phyloP scores from a whole-genome alignment of 1,140 invertebrate species.

The Euwallacea similis region DNA sequence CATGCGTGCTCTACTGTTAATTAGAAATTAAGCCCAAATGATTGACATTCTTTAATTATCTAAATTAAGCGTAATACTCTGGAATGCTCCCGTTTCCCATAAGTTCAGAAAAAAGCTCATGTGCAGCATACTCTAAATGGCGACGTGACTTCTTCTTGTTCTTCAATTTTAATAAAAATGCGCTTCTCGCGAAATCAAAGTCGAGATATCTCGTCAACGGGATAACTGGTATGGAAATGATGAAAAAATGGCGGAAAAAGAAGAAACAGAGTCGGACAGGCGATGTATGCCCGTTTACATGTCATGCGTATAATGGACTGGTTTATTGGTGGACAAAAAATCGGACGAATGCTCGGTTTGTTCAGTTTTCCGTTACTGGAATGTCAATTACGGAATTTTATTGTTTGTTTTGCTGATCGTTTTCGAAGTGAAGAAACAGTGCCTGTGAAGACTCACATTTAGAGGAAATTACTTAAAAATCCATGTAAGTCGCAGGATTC shows the following conservation, averaged over 20 bases:
- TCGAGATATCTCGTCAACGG: constrained; percentile 22
- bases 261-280: constrained; percentile 13
- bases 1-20: constrained; percentile 7
- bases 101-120: constrained; percentile 11
- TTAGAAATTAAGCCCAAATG: constrained; percentile 1
- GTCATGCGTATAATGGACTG: constrained; percentile 29
- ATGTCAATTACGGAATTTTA: constrained; percentile 9
- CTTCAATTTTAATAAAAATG: constrained; percentile 30
- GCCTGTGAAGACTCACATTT: too few relatives aligned
- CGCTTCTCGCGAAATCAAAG: constrained; percentile 32
- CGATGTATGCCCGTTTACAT: constrained; percentile 20
- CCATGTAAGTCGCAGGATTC: too few relatives aligned
- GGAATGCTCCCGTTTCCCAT: constrained; percentile 30
- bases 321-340: constrained; percentile 15
- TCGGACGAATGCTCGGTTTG: neutral
- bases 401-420: neutral
- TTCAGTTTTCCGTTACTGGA: constrained; percentile 8
- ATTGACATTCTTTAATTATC: constrained; percentile 29
- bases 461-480: too few relatives aligned
- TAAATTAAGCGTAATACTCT: constrained; percentile 26
- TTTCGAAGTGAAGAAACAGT: too few relatives aligned
- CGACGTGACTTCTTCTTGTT: constrained; percentile 12
- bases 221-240: constrained; percentile 31
- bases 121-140: constrained; percentile 28
- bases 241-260: constrained; percentile 19